phyloP scores from a whole-genome alignment of 2,113 vertebrate species.

The Chelonoidis abingdonii region DNA sequence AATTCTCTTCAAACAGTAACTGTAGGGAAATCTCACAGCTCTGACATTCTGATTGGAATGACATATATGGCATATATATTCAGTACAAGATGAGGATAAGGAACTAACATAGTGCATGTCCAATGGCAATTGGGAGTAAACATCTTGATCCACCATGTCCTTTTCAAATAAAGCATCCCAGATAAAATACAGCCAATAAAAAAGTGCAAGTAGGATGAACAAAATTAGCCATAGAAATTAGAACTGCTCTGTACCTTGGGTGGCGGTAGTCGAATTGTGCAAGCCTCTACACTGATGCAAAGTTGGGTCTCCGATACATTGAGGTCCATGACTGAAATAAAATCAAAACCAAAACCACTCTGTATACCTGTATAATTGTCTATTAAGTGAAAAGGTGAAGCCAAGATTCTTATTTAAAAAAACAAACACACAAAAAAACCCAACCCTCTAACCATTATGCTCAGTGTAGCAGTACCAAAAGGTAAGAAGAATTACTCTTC shows the following conservation, averaged over 20 bases:
- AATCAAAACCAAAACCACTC: background rate
- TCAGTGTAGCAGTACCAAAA: background rate
- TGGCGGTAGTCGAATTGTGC: constrained; percentile 82
- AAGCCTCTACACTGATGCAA: constrained; percentile 85
- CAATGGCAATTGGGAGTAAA: background rate
- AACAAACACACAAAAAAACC: background rate
- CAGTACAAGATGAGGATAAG: background rate
- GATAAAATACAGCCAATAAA: constrained; percentile 14
- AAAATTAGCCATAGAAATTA: background rate
- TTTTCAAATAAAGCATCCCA: constrained; percentile 23
- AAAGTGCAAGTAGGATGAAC: background rate
- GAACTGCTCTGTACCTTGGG: constrained; percentile 75
- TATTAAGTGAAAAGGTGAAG: constrained; percentile 1
- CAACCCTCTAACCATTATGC: background rate
- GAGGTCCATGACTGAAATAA: constrained; percentile 84
- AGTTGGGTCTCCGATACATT: constrained; percentile 84
- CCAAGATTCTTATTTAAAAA: background rate
- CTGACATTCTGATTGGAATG: background rate
- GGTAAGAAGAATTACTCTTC: background rate
- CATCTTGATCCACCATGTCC: background rate
- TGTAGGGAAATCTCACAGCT: background rate
- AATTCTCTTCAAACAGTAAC: background rate
- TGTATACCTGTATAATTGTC: background rate
- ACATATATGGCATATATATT: background rate
- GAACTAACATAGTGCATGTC: background rate